Base-by-base conservation (phyloP, 2,797 vertebrate species). In the Glossophaga mutica region DNA sequence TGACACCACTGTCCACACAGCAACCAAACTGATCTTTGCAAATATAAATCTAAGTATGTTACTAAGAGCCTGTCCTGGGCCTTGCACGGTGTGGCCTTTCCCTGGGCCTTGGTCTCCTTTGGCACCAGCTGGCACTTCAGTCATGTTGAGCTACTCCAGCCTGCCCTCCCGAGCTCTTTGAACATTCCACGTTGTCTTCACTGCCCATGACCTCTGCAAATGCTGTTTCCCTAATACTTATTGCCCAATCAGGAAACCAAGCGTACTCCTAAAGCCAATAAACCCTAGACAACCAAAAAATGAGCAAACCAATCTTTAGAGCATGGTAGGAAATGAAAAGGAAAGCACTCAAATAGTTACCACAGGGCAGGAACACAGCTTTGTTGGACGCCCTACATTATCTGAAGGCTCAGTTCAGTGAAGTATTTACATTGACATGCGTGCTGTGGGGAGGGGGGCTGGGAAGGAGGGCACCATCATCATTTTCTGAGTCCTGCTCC, bases 381-480 rank as follows among this genome's bases (percentile, higher is more conserved):
- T 32, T 39, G 7, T 55, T 42, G 34, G 44, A 88, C 46, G 82
- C 52, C 42, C 46, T 82, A 68, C 6, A 18, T 77, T 39, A 73
- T 73, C 42, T 59, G 21, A 77, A 83, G 37, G 26, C 62, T 78
- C 55, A 24, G 32, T 19, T 9, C 29, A 39, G 62, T 84, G 59
- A 70, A 52, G 10, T 48, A 24, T 18, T 62, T 67, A 59, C 24
- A 73, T 87, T 68, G 74, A 83, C 90, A 55, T 8, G 32, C 14
- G 26, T 6, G 7, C 55, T 9, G 2, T 2, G 2, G 8, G 26
- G 48, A 39, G 3, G 12, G 29, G 10, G 14, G 12, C 39, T 24
- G 52, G 44, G 70, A n/a, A 88, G 34, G 21, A 42, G 57, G 12
- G 14, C 5, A 29, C 29, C 26, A 52, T 24, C 16, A 14, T 37